Conservation (phyloP, 2,888 invertebrate genomes). For the Pachydiplax longipennis region DNA sequence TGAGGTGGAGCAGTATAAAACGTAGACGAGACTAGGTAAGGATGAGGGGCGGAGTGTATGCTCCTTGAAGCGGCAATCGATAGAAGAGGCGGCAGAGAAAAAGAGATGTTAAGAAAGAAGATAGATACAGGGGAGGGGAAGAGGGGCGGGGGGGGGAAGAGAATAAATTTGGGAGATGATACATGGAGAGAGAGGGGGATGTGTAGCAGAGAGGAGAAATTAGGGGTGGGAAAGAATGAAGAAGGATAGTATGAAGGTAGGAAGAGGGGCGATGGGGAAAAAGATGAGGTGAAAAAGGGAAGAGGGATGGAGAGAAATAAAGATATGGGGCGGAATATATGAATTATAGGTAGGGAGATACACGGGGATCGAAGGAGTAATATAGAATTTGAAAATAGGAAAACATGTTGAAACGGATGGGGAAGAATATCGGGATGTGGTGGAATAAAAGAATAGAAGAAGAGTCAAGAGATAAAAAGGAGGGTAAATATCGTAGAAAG, state of each 20-base stretch:
- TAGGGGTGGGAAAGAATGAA: neutral
- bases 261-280: neutral
- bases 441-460: neutral
- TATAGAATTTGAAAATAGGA: neutral
- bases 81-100: neutral
- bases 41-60: neutral
- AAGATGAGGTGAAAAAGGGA: neutral
- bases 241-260: neutral
- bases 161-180: neutral
- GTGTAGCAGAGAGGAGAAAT: neutral
- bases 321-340: neutral
- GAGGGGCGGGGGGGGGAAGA: neutral
- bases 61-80: conserved; percentile 40
- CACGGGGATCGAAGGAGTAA: too few species aligned
- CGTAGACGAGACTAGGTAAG: neutral
- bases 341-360: neutral
- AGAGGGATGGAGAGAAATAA: neutral
- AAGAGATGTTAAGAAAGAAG: neutral
- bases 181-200: neutral
- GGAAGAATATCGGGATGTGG: neutral
- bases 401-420: neutral
- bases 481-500: neutral
- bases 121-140: neutral
- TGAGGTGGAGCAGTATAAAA: neutral
- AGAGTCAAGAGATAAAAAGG: neutral